These are phyloP conservation scores for Cyclina sinensis DNA, from an alignment of 1,140 invertebrate species.

Conservation along the genomic window DNA sequence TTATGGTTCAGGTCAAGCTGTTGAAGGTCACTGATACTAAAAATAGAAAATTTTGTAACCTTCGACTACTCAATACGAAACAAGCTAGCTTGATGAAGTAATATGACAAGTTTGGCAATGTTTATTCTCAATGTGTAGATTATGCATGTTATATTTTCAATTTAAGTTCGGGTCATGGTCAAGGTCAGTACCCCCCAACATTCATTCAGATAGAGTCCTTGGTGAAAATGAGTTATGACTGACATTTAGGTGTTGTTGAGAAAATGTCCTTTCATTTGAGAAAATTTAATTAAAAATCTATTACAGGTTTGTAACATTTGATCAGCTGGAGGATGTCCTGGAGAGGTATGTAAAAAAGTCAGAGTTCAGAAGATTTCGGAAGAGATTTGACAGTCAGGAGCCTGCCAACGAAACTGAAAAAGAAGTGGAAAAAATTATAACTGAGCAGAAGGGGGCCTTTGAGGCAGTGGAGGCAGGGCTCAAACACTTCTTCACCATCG, in stretches of 20 bases:
- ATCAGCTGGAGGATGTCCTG: constrained; percentile 48
- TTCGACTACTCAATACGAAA: constrained; percentile 33
- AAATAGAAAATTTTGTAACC: constrained; percentile 43
- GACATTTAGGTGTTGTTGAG: constrained; percentile 33
- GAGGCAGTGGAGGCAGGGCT: constrained; percentile 43
- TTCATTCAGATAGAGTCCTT: constrained; percentile 37
- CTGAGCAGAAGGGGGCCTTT: constrained; percentile 42
- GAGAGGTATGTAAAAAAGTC: constrained; percentile 47
- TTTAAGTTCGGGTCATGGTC: constrained; percentile 30
- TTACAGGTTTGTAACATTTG: constrained; percentile 46
- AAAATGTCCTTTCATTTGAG: constrained; percentile 41
- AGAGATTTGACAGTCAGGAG: constrained; percentile 47
- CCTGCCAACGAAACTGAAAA: constrained; percentile 49
- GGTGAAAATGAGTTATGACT: constrained; percentile 33
- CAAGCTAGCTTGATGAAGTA: constrained; percentile 43
- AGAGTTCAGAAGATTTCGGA: constrained; percentile 48
- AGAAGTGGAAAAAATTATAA: constrained; percentile 49
- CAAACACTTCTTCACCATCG: constrained; percentile 29
- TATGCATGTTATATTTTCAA: constrained; percentile 32
- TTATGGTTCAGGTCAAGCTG: constrained; percentile 37
- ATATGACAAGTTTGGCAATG: constrained; percentile 40
- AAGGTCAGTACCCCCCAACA: constrained; percentile 36
- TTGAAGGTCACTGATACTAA: constrained; percentile 33
- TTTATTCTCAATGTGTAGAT: constrained; percentile 42
- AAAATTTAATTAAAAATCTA: constrained; percentile 46